A percentile compares a stretch with the other conserved stretches of the same genome.
Conservation (phyloP, 2,797 vertebrate species). For the Neosilurus hyrtlii region DNA sequence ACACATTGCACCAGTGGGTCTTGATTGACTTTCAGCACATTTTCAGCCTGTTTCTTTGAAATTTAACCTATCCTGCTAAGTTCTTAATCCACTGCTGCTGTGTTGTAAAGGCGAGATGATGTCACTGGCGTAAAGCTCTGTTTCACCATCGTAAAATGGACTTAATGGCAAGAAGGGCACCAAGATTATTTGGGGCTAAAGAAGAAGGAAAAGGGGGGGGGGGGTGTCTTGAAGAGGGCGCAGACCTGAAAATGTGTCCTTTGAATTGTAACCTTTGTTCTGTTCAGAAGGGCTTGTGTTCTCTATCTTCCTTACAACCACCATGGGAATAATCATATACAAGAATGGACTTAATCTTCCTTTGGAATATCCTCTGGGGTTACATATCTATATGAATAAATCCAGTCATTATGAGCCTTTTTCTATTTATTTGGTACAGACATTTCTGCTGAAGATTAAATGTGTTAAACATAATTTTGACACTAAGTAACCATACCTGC, state of each 20-base stretch:
- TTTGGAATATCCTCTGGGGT: conserved; percentile 19
- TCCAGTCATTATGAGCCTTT: neutral
- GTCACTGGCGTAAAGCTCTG: conserved; percentile 9
- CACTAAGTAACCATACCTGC: neutral
- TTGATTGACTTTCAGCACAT: neutral
- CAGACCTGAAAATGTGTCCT: conserved; percentile 63
- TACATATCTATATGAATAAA: conserved; percentile 27
- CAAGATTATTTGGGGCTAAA: conserved; percentile 61
- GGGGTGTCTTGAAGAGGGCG: conserved; percentile 58
- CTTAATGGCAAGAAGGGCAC: conserved; percentile 35
- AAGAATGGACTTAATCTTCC: conserved; percentile 29
- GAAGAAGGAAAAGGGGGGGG: conserved; percentile 29
- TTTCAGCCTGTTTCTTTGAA: conserved; percentile 2
- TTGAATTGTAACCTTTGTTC: conserved; percentile 73
- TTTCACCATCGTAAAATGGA: conserved; percentile 18
- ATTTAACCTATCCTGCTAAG: neutral
- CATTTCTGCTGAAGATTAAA: conserved; percentile 14
- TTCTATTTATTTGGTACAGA: conserved; percentile 1
- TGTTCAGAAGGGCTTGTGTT: conserved; percentile 62
- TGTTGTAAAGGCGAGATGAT: conserved; percentile 8
- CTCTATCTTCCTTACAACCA: conserved; percentile 54
- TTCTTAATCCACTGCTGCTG: neutral
- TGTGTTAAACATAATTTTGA: neutral
- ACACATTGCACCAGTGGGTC: neutral
- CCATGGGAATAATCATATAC: conserved; percentile 50